Evolutionary conservation across 2,797 vertebrate genomes (phyloP), one percentile per base, ranked within the genome.

Genomic region (Astyanax mexicanus): DNA sequence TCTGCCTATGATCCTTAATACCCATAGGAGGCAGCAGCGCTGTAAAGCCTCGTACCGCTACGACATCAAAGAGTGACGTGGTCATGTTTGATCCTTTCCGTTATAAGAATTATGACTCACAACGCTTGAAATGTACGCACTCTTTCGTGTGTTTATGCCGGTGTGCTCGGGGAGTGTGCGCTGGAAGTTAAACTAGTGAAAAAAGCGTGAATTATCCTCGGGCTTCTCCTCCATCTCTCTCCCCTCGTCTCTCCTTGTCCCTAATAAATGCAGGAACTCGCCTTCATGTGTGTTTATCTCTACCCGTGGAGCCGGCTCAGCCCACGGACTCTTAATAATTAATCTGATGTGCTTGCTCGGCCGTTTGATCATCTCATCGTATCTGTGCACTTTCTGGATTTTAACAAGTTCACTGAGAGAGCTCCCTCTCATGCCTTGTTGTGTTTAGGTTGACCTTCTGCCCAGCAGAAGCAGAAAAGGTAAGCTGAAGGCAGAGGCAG

Each of bases 311-410:
- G 84, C 79, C 69, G 80, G 86, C 83, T 86, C 57, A 79, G 87
- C 87, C 91, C 85, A 73, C 76, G 45, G 86, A 86, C 82, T 58
- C 76, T 93, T 90, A 92, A 93, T 93, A 92, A 93, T 92, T 91
- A 86, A 94, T 91, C 85, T 82, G 85, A 86, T 54, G 83, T 84
- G 84, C 86, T 80, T 51, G 65, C 83, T 81, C 21, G 81, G 83
- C 85, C 74, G 87, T 93, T 93, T 93, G 90, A 92, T 93, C 91
- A 86, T 88, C 79, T 79, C 65, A 82, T 80, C 84, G 81, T 90
- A 89, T 88, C 86, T 86, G 85, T 85, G 81, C 82, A 81, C 88
- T 87, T 88, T 84, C 55, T 72, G 70, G 64, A 81, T 88, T 89
- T 90, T 89, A 91, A 89, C 86, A 78, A 87, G 88, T 86, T 87